Base-by-base conservation (phyloP, 2,888 invertebrate species). In the Eulithis prunata region DNA sequence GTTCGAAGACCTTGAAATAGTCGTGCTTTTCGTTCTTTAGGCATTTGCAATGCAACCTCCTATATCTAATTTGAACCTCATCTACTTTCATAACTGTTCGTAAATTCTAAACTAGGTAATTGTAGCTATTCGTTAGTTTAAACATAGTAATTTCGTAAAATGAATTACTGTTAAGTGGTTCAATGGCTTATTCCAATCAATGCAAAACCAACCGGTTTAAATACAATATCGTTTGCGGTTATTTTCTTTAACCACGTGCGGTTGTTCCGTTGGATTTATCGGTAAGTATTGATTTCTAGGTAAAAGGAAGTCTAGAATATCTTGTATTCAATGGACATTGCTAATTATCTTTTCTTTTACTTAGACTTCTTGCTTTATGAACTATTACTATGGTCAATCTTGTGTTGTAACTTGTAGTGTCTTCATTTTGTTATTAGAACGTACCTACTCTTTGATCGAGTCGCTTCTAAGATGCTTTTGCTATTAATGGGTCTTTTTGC, bases 221-320 rank as follows among this genome's bases (percentile, higher is more conserved):
- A 69, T 41, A 66, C 63, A 62, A 54, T 68, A 63, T 67, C 56
- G 38, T 67, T 64, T 64, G 67, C 60, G 67, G 67, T 64, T 53
- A n/a, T 52, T 12, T 62, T 63, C 13, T 63, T 64, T 52, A 57
- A 52, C 60, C 60, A 64, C 60, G 63, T 67, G 41, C 41, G 67
- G 60, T 64, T 60, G 41, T 60, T 59, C 66, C 63, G 62, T 63
- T 67, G 60, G 56, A 63, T 67, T 67, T 45, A 13, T 62, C 53
- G 57, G 47, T 21, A 52, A 58, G 62, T 66, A 66, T 58, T 49
- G 13, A 66, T 62, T 49, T 58, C 65, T 53, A 51, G 46, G 55
- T 45, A 60, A 14, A 32, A 46, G 46, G 5, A 14, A 55, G 32
- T 52, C 13, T 36, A 64, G 55, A 38, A 38, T 54, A 13, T 14